A percentile compares a stretch with the other conserved stretches of the same genome.
Evolutionary conservation across 1,140 invertebrate genomes (phyloP).

Genomic region (Akabosia matsudoensis): DNA sequence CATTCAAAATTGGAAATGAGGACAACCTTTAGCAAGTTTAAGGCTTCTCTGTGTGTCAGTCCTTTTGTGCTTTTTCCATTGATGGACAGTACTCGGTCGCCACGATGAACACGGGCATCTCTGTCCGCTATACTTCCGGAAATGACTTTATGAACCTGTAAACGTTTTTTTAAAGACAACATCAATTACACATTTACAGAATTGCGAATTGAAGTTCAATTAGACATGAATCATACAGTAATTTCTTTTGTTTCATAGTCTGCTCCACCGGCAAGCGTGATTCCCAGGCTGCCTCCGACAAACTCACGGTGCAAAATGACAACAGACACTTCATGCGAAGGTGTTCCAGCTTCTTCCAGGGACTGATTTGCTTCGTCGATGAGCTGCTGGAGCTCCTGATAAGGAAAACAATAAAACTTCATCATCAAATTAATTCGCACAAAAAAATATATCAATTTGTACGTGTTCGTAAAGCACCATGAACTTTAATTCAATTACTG

Average conservation of each 20-base stretch:
- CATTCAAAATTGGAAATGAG: neutral
- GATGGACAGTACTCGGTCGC: slow-evolving; percentile 81
- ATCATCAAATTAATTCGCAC: neutral
- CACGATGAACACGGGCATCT: slow-evolving; percentile 78
- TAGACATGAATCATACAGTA: slow-evolving; percentile 62
- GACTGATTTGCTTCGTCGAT: slow-evolving; percentile 56
- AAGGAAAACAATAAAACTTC: neutral
- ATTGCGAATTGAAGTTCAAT: neutral
- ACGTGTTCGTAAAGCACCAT: too few relatives aligned
- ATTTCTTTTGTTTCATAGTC: slow-evolving; percentile 89
- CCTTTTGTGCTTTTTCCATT: slow-evolving; percentile 79
- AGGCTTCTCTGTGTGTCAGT: slow-evolving; percentile 76
- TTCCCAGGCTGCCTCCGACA: slow-evolving; percentile 72
- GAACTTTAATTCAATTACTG: too few relatives aligned
- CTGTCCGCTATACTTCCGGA: slow-evolving; percentile 77
- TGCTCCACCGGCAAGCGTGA: slow-evolving; percentile 78
- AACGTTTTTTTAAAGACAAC: slow-evolving; percentile 1
- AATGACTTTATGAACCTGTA: slow-evolving; percentile 78
- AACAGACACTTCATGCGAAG: slow-evolving; percentile 59
- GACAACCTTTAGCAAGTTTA: slow-evolving; percentile 75
- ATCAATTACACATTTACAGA: neutral
- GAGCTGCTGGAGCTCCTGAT: slow-evolving; percentile 61
- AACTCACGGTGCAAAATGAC: slow-evolving; percentile 62
- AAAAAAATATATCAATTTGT: too few relatives aligned
- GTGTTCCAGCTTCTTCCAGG: slow-evolving; percentile 56